Conservation (phyloP, 2,113 vertebrate genomes). For the Potamarius usumacintae region DNA sequence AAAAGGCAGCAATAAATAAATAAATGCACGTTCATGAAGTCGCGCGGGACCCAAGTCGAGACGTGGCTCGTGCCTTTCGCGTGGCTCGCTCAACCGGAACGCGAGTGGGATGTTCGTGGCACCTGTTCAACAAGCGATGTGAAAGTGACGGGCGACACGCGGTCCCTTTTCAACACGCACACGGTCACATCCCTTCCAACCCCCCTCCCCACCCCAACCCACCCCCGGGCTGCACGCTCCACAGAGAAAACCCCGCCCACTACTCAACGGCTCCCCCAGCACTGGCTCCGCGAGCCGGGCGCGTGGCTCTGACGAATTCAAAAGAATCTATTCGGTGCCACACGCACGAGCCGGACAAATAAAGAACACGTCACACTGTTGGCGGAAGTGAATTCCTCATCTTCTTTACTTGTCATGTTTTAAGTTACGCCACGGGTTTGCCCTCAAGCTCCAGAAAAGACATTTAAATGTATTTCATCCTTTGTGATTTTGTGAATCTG, state of each 20-base stretch:
- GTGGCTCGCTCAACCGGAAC: conserved; percentile 52
- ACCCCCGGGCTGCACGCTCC: conserved; percentile 49
- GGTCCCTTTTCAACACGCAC: conserved; percentile 67
- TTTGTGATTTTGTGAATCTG: background rate
- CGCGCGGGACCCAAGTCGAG: background rate
- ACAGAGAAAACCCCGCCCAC: conserved; percentile 54
- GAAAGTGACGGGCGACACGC: conserved; percentile 51
- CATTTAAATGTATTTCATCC: background rate
- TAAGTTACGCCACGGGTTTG: background rate
- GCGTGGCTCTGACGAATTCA: conserved; percentile 68
- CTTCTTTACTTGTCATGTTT: no score
- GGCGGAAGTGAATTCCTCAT: background rate
- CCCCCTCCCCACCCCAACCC: conserved; percentile 17
- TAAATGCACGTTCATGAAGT: background rate
- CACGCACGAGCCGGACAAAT: conserved; percentile 42
- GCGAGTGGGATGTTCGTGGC: conserved; percentile 37
- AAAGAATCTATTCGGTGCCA: conserved; percentile 55
- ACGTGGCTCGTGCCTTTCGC: conserved; percentile 50
- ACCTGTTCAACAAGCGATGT: conserved; percentile 55
- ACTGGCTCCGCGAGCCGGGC: conserved; percentile 64
- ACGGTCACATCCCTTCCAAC: conserved; percentile 15
- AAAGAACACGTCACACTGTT: background rate
- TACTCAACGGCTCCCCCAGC: conserved; percentile 34
- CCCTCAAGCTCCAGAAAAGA: background rate
- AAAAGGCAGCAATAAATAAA: background rate